Evolutionary conservation across 2,888 invertebrate genomes (phyloP).

Genomic region (Amiota mariae): DNA sequence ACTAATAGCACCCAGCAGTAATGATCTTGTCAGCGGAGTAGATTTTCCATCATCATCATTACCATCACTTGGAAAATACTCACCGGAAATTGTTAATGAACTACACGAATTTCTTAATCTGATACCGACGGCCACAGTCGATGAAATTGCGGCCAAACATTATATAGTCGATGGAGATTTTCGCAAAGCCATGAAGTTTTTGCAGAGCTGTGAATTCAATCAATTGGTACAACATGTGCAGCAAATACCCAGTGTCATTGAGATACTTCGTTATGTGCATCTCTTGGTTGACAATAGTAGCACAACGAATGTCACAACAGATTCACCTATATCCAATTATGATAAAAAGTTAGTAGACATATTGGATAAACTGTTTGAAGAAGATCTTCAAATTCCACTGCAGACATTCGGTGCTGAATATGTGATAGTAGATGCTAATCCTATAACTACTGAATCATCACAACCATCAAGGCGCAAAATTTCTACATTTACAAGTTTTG

Average conservation of each 20-base stretch:
- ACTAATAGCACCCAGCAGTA: too few relatives aligned
- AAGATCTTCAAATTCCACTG: neutral
- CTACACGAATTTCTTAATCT: constrained; percentile 58
- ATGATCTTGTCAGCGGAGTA: too few relatives aligned
- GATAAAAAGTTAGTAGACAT: neutral
- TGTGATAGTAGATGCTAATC: constrained; percentile 1
- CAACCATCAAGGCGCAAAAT: constrained; percentile 37
- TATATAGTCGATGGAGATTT: constrained; percentile 59
- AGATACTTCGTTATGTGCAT: constrained; percentile 62
- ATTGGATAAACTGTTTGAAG: neutral
- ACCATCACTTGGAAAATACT: constrained; percentile 26
- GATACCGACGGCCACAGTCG: constrained; percentile 56
- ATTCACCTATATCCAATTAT: neutral
- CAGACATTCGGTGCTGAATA: neutral
- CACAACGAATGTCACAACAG: constrained; percentile 3
- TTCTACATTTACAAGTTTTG: constrained; percentile 55
- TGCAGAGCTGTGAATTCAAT: constrained; percentile 58
- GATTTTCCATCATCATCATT: neutral
- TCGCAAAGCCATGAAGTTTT: constrained; percentile 58
- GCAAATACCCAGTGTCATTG: constrained; percentile 60
- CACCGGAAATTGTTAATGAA: constrained; percentile 63
- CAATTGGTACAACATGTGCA: constrained; percentile 52
- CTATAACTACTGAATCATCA: constrained; percentile 34
- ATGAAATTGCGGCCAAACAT: constrained; percentile 60
- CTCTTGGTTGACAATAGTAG: constrained; percentile 47